These are phyloP conservation scores for Cheirogaleus major DNA, from an alignment of 2,797 vertebrate genomes.

Conservation along the genomic window DNA sequence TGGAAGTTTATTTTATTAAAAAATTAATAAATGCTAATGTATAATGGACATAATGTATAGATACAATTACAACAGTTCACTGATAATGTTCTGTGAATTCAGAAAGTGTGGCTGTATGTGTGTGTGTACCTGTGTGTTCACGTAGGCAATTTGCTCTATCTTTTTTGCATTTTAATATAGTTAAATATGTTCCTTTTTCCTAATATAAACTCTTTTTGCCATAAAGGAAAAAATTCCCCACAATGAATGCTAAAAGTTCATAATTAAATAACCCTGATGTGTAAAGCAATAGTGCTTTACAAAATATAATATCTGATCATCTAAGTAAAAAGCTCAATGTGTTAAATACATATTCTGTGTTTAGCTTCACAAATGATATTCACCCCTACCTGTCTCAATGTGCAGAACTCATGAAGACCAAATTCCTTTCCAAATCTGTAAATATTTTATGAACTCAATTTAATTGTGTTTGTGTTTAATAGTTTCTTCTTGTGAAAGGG, in stretches of 20 bases:
- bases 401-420: conserved; percentile 53
- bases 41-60: conserved; percentile 2
- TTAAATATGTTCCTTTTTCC: conserved; percentile 52
- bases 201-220: conserved; percentile 19
- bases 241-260: not conserved
- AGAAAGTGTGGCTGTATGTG: not conserved
- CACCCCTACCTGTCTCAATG: not conserved
- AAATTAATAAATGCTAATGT: not conserved
- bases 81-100: not conserved
- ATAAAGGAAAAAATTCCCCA: not conserved
- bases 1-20: not conserved
- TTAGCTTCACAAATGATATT: conserved; percentile 19
- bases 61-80: not conserved
- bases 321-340: not conserved
- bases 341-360: conserved; percentile 20
- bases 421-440: conserved; percentile 69
- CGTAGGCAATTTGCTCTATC: not conserved
- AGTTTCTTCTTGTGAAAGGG: conserved; percentile 56
- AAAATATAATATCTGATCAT: not conserved
- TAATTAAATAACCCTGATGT: not conserved
- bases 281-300: not conserved
- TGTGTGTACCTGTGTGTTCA: not conserved
- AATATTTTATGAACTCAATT: conserved; percentile 82
- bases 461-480: conserved; percentile 80
- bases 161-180: conserved; percentile 47